Evolutionary conservation across 1,140 invertebrate species (phyloP).

Genomic region (Drosophila tani): DNA sequence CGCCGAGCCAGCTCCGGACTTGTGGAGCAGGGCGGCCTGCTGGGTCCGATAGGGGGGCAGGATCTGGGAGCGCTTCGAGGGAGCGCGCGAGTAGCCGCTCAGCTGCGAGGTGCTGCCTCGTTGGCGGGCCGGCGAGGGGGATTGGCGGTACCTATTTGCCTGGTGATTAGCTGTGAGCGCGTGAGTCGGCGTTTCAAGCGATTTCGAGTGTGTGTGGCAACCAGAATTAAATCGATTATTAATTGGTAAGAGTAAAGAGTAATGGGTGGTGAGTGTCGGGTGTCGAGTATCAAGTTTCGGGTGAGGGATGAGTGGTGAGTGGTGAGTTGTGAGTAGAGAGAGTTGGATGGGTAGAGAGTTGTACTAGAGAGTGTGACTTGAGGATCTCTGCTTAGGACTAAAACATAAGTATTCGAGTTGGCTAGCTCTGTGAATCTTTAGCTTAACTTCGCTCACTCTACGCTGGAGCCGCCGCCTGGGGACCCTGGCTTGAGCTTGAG

Average conservation of each 20-base stretch:
- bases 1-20: constrained; percentile 56
- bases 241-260: constrained; percentile 55
- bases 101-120: constrained; percentile 86
- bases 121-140: constrained; percentile 87
- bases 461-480: constrained; percentile 38
- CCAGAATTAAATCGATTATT: constrained; percentile 75
- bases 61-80: constrained; percentile 68
- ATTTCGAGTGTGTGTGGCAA: constrained; percentile 83
- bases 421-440: constrained; percentile 40
- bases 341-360: constrained; percentile 11
- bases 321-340: constrained; percentile 13
- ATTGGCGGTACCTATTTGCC: constrained; percentile 86
- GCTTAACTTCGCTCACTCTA: constrained; percentile 41
- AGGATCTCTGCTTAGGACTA: constrained; percentile 51
- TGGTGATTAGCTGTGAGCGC: constrained; percentile 85
- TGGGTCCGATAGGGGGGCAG: constrained; percentile 78
- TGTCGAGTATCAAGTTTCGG: constrained; percentile 3
- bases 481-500: constrained; percentile 39
- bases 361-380: constrained; percentile 50
- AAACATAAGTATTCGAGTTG: constrained; percentile 49
- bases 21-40: constrained; percentile 66
- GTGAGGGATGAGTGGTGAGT: constrained; percentile 22
- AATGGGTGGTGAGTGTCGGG: constrained; percentile 36
- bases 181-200: constrained; percentile 54
- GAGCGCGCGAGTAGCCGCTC: constrained; percentile 65